These are phyloP conservation scores for Antedon mediterranea DNA, from an alignment of 53 echinoderm and acorn worm species.

Conservation along the genomic window DNA sequence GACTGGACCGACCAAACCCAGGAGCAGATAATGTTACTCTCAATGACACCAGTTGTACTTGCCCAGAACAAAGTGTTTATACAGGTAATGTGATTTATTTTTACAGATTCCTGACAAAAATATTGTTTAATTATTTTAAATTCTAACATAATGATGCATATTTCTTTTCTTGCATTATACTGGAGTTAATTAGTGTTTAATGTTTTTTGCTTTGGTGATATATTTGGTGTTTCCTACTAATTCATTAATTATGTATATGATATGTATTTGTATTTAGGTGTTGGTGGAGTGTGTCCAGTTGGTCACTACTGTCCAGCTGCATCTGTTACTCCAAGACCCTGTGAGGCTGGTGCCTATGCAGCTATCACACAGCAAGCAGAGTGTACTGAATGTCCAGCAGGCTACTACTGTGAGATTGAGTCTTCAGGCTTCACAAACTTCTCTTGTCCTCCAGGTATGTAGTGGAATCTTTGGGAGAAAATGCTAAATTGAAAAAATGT, in stretches of 20 bases:
- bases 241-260: neutral
- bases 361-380: slow-evolving; percentile 40
- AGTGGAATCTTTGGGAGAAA: too few species aligned
- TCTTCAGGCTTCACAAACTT: slow-evolving; percentile 61
- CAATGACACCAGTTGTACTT: slow-evolving; percentile 46
- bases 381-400: slow-evolving; percentile 59
- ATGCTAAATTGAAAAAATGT: too few species aligned
- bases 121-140: too few species aligned
- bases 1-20: slow-evolving; percentile 62
- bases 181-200: too few species aligned
- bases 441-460: slow-evolving; percentile 69
- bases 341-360: slow-evolving; percentile 69
- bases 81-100: slow-evolving; percentile 48
- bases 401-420: slow-evolving; percentile 78
- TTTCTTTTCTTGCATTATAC: neutral
- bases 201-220: neutral
- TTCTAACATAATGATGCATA: too few species aligned
- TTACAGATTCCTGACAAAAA: too few species aligned
- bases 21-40: slow-evolving; percentile 46
- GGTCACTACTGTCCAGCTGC: slow-evolving; percentile 92
- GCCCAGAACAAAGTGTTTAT: slow-evolving; percentile 76
- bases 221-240: neutral
- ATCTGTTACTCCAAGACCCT: slow-evolving; percentile 43
- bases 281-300: slow-evolving; percentile 77
- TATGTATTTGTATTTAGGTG: too few species aligned